Conservation (phyloP, 2,888 invertebrate genomes). For the Diarsia brunnea region DNA sequence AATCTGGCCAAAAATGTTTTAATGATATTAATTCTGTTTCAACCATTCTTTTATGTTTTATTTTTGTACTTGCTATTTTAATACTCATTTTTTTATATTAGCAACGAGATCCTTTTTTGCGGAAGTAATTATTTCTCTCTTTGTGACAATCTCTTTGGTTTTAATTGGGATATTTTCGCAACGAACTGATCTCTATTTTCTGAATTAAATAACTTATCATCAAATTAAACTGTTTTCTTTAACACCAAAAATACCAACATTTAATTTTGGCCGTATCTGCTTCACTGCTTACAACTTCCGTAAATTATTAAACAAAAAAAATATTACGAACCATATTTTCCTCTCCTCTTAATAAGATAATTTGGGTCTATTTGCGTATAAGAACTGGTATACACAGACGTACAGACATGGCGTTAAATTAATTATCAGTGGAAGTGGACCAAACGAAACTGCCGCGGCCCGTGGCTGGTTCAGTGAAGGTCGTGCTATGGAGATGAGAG, state of each 20-base stretch:
- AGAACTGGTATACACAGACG: slow-evolving; percentile 35
- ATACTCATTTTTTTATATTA: neutral
- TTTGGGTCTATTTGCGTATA: slow-evolving; percentile 47
- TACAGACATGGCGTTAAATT: slow-evolving; percentile 77
- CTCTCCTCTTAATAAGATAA: slow-evolving; percentile 40
- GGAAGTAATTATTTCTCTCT: neutral
- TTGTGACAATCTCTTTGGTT: neutral
- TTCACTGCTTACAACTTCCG: neutral
- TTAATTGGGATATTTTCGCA: neutral
- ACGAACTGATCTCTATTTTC: neutral
- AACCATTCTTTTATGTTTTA: neutral
- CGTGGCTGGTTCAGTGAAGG: slow-evolving; percentile 36
- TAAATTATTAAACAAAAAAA: slow-evolving; percentile 11
- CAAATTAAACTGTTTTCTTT: neutral
- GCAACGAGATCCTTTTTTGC: neutral
- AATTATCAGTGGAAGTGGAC: slow-evolving; percentile 75
- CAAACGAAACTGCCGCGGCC: slow-evolving; percentile 69
- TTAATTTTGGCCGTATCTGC: too few species aligned
- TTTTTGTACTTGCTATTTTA: neutral
- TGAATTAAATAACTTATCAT: neutral
- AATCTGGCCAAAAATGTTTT: slow-evolving; percentile 38
- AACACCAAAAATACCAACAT: neutral
- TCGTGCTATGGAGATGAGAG: slow-evolving; percentile 16
- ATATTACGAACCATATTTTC: slow-evolving; percentile 5
- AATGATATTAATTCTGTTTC: slow-evolving; percentile 22